phyloP scores from a whole-genome alignment of 2,113 vertebrate genomes.

The Furnarius figulus region DNA sequence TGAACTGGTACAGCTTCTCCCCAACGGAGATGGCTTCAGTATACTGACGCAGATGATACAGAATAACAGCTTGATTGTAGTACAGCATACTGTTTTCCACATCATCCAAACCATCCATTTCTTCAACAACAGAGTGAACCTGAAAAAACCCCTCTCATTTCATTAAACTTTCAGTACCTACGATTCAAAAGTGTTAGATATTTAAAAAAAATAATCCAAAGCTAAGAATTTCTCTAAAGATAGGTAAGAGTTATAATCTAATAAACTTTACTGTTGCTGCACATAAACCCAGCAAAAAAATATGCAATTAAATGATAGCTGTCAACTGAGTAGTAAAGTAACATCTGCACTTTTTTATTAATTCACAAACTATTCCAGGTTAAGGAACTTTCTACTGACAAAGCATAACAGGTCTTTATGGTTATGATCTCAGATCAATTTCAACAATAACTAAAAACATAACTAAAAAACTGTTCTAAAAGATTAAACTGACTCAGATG shows the following conservation, averaged over 20 bases:
- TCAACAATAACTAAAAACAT: background rate
- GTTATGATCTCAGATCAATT: background rate
- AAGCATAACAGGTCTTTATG: background rate
- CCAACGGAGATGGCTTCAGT: constrained; percentile 92
- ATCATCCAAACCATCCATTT: constrained; percentile 95
- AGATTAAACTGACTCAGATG: background rate
- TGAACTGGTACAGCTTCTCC: constrained; percentile 96
- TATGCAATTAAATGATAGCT: background rate
- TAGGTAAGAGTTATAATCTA: background rate
- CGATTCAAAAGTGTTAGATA: background rate
- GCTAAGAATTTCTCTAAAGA: background rate
- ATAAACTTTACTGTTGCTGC: background rate
- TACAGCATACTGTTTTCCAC: constrained; percentile 96
- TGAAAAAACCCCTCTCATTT: background rate
- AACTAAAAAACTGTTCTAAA: background rate
- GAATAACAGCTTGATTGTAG: constrained; percentile 95
- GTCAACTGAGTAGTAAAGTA: background rate
- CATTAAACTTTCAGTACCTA: background rate
- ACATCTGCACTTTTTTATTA: background rate
- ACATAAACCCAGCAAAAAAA: background rate
- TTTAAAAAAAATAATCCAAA: background rate
- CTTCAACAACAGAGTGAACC: constrained; percentile 92
- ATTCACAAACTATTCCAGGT: background rate
- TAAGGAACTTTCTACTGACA: background rate
- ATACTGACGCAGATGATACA: constrained; percentile 93